Evolutionary conservation across 2,113 vertebrate genomes (phyloP).

Genomic region (Arenaria interpres): DNA sequence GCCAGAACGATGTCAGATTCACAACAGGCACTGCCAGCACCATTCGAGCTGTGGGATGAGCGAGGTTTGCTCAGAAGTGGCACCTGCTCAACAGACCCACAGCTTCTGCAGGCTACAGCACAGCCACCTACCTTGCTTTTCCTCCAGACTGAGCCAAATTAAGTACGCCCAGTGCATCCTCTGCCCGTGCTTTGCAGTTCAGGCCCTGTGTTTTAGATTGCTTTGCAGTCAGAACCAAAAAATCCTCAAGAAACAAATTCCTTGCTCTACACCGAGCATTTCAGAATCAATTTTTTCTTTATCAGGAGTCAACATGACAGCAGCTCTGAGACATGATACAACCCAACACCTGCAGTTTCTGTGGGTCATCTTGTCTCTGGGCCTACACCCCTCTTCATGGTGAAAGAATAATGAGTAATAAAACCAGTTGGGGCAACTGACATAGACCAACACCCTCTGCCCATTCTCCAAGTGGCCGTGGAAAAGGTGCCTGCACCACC

Average conservation of each 20-base stretch:
- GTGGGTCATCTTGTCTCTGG: not conserved
- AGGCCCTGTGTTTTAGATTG: not conserved
- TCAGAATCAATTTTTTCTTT: not conserved
- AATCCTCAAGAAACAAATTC: not conserved
- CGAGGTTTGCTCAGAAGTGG: not conserved
- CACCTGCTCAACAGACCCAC: not conserved
- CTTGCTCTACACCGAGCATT: not conserved
- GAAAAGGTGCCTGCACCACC: not conserved
- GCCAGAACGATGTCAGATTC: not conserved
- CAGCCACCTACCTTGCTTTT: not conserved
- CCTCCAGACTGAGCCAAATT: not conserved
- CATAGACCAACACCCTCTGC: not conserved
- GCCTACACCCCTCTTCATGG: not conserved
- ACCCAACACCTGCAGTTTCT: not conserved
- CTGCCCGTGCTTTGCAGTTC: not conserved
- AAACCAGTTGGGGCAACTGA: not conserved
- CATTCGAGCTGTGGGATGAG: fast-evolving
- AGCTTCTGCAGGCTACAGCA: not conserved
- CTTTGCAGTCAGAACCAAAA: not conserved
- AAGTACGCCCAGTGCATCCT: not conserved
- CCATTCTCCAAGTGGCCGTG: not conserved
- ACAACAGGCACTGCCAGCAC: not conserved
- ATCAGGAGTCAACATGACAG: not conserved
- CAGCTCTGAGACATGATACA: not conserved
- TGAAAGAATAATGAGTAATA: not conserved